Evolutionary conservation across 2,113 vertebrate genomes (phyloP).

Genomic region (Tragelaphus imberbis): DNA sequence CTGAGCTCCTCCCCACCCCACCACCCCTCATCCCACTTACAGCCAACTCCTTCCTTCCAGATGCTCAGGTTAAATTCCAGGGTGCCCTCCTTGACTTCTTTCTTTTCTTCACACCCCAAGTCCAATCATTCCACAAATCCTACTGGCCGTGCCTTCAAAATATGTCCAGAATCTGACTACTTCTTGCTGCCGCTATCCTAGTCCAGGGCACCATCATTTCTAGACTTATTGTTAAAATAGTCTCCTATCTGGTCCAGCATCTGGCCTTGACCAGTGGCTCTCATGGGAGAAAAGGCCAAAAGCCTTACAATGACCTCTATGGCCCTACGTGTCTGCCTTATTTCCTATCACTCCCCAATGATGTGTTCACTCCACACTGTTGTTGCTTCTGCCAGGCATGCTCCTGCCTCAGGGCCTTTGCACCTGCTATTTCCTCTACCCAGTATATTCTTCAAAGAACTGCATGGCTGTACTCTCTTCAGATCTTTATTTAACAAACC

Average conservation of each 20-base stretch:
- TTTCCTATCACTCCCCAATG: background rate
- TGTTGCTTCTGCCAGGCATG: background rate
- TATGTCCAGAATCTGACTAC: background rate
- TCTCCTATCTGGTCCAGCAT: background rate
- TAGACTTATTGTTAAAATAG: background rate
- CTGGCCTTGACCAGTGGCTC: background rate
- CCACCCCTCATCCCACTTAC: accelerated
- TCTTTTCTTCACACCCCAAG: background rate
- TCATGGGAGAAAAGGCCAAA: background rate
- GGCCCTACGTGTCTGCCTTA: background rate
- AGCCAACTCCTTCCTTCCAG: background rate
- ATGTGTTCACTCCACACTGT: background rate
- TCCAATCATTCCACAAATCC: background rate
- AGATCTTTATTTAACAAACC: background rate
- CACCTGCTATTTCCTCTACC: background rate
- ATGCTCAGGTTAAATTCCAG: background rate
- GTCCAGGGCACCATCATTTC: background rate
- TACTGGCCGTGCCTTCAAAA: background rate
- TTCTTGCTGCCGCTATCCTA: background rate
- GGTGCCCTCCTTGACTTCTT: background rate
- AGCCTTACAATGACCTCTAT: background rate
- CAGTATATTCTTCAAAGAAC: background rate
- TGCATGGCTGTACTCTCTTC: background rate
- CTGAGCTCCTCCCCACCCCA: no score
- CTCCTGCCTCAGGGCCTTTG: background rate